Base-by-base conservation (phyloP, 2,888 invertebrate genomes). In the Oasisia sp. region DNA sequence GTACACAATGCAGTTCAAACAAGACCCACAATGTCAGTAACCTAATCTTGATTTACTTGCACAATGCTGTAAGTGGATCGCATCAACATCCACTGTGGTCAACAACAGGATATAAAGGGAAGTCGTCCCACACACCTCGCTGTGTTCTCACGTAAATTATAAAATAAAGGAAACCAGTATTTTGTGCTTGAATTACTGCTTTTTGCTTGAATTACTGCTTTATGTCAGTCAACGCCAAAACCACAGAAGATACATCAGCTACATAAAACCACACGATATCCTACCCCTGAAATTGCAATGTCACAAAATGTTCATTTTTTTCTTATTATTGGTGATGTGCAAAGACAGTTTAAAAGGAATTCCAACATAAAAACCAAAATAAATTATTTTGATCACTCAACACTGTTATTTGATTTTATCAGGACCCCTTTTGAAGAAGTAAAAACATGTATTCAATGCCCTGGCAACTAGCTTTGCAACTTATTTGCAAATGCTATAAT, bases 31-130 rank as follows among this genome's bases (percentile, higher is more conserved):
- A 74, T 27, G 74, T 74, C 27, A 19, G 74, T 27, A 74, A 74
- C 74, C 19, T 74, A 74, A 74, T 74, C 74, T 74, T 74, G 74
- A 74, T 74, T 74, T 74, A 74, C 74, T n/a, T 74, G n/a, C 27
- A 74, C 19, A 74, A 27, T 74, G 74, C 27, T 74, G 74, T 7
- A 74, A 74, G 74, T 27, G 19, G 27, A 27, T 74, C 14, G 27
- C 27, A 4, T n/a, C n/a, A 7, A 74, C 74, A 27, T 74, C 27
- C 74, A 74, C 74, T 27, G 14, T 27, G 74, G 19, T 27, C 74
- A 74, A 74, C 27, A 74, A 74, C 74, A 74, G 74, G 74, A 74
- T 19, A n/a, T n/a, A 14, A 19, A 74, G 3, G 2, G 19, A 27
- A 74, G 27, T 19, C 74, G n/a, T 19, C n/a, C 3, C 27, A 19